Evolutionary conservation across 2,888 invertebrate species (phyloP).

Genomic region (Bombylius major): DNA sequence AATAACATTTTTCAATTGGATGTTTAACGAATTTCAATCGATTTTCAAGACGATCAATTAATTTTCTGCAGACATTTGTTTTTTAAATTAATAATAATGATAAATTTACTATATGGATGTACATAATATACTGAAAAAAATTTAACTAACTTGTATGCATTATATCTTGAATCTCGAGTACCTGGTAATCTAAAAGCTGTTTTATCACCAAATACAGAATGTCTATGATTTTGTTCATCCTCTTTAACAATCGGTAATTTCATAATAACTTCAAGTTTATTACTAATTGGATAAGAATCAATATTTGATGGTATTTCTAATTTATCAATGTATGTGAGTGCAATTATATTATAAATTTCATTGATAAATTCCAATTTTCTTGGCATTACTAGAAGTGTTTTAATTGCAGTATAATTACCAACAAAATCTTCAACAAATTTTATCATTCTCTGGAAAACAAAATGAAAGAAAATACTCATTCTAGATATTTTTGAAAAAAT

Average conservation of each 20-base stretch:
- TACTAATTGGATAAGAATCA: neutral
- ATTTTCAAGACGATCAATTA: constrained; percentile 1
- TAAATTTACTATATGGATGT: no score
- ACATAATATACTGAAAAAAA: neutral
- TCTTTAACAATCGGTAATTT: constrained; percentile 4
- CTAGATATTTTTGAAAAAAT: neutral
- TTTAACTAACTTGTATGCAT: constrained; percentile 21
- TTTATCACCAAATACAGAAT: constrained; percentile 26
- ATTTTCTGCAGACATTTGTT: neutral
- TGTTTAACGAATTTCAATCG: constrained; percentile 5
- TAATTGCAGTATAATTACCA: constrained; percentile 28
- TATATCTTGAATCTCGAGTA: constrained; percentile 18
- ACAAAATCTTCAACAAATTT: constrained; percentile 26
- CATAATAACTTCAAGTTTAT: constrained; percentile 5
- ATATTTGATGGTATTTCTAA: constrained; percentile 4
- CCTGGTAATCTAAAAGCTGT: constrained; percentile 19
- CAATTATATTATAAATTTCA: constrained; percentile 31
- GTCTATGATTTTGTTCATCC: constrained; percentile 3
- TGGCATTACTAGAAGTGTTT: constrained; percentile 31
- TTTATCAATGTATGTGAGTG: constrained; percentile 27
- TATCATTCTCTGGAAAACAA: constrained; percentile 3
- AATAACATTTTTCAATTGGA: constrained; percentile 12
- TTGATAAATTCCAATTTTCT: constrained; percentile 33
- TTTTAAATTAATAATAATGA: neutral
- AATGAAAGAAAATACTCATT: neutral